Percentiles rank a stretch among this genome's conserved stretches.
Conservation (phyloP, 2,113 vertebrate species). For the Silurus asotus region DNA sequence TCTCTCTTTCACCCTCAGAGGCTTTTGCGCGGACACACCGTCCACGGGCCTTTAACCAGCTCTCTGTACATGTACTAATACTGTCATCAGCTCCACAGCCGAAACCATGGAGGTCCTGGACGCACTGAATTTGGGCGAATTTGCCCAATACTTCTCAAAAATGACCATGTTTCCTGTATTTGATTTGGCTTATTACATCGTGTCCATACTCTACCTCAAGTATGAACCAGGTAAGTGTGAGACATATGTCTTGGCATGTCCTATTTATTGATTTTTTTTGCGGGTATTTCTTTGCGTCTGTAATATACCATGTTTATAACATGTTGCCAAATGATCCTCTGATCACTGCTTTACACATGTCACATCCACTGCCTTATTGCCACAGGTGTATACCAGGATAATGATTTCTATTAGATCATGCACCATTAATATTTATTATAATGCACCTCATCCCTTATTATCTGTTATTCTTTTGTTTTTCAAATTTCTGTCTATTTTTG, state of each 20-base stretch:
- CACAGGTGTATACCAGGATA: background rate
- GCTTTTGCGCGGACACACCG: constrained; percentile 61
- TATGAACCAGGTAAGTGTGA: constrained; percentile 88
- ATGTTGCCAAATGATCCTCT: background rate
- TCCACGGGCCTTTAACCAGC: constrained; percentile 55
- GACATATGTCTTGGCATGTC: background rate
- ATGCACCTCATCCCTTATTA: background rate
- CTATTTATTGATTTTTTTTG: background rate
- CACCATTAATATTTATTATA: background rate
- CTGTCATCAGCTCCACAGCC: constrained; percentile 12
- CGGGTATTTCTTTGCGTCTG: too few relatives aligned
- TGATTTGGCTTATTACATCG: constrained; percentile 93
- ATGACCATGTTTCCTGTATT: constrained; percentile 93
- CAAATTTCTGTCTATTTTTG: background rate
- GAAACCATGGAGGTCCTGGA: constrained; percentile 83
- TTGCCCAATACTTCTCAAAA: constrained; percentile 86
- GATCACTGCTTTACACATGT: background rate
- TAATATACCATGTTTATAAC: background rate
- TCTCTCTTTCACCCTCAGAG: constrained; percentile 58
- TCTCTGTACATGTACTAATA: constrained; percentile 38
- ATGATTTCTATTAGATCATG: background rate
- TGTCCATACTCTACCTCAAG: constrained; percentile 96
- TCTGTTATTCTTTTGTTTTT: too few relatives aligned
- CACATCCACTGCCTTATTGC: too few relatives aligned
- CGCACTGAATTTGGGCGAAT: constrained; percentile 83